Percentiles rank a stretch among this genome's conserved stretches.
Conservation (phyloP, 2,113 vertebrate species). For the Sterrhoptilus dennistouni region DNA sequence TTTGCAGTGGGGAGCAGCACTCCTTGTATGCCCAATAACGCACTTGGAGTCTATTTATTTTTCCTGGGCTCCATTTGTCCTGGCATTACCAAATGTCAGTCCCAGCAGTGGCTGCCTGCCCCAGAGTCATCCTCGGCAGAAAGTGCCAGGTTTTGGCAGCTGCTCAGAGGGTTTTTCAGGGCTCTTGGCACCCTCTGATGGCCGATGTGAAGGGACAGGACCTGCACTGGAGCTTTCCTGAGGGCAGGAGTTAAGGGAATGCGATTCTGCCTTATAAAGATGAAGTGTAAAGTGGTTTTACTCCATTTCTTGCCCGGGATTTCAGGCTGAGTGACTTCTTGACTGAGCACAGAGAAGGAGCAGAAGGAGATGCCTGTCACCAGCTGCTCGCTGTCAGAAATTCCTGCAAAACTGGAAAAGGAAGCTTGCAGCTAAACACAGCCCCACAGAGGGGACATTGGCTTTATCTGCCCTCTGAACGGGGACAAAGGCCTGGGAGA, state of each 20-base stretch:
- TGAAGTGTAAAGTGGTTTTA: neutral
- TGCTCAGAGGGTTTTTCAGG: neutral
- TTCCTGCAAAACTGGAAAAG: neutral
- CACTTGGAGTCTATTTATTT: neutral
- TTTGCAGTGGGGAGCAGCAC: neutral
- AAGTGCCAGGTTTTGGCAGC: neutral
- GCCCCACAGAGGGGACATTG: neutral
- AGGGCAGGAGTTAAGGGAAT: neutral
- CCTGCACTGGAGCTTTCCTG: no score
- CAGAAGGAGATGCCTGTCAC: neutral
- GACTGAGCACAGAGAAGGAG: neutral
- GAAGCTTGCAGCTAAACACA: neutral
- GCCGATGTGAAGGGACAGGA: neutral
- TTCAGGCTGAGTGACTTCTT: neutral
- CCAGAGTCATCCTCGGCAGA: fast-evolving
- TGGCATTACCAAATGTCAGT: neutral
- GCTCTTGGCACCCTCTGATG: neutral
- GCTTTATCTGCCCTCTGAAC: neutral
- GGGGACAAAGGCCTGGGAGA: neutral
- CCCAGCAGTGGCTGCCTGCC: neutral
- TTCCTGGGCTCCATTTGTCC: neutral
- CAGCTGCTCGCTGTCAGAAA: neutral
- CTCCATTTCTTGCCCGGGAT: neutral
- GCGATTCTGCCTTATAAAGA: neutral
- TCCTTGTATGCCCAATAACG: neutral